Percentiles rank a stretch among this genome's conserved stretches.
phyloP scores from a whole-genome alignment of 2,888 invertebrate species.

The Stenichneumon culpator region DNA sequence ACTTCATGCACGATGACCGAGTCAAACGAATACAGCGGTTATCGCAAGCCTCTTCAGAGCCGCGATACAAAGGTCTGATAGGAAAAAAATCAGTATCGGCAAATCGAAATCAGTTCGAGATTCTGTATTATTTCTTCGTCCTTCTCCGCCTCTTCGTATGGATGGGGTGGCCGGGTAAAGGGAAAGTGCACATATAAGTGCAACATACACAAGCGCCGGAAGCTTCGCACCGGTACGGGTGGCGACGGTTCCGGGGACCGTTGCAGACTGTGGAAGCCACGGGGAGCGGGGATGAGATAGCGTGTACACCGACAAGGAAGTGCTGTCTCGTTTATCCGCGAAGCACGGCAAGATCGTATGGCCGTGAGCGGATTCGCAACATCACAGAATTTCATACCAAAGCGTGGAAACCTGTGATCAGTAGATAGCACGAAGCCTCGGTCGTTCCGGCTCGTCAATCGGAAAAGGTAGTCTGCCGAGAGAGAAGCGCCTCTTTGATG shows the following conservation, averaged over 20 bases:
- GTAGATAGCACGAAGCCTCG: conserved; percentile 45
- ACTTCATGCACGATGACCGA: too few relatives aligned
- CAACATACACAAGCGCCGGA: too few relatives aligned
- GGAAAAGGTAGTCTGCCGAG: conserved; percentile 10
- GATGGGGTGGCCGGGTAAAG: too few relatives aligned
- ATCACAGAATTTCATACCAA: conserved; percentile 33
- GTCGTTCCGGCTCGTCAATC: conserved; percentile 4
- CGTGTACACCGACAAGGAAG: conserved; percentile 22
- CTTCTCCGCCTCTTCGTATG: too few relatives aligned
- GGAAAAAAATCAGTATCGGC: too few relatives aligned
- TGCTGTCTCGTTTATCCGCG: conserved; percentile 49
- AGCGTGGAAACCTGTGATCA: conserved; percentile 43
- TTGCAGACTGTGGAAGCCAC: conserved; percentile 43
- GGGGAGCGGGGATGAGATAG: conserved; percentile 44
- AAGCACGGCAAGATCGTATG: conserved; percentile 52
- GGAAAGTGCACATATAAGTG: too few relatives aligned
- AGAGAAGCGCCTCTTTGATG: conserved; percentile 37
- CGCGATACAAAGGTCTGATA: too few relatives aligned
- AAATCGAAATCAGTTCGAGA: too few relatives aligned
- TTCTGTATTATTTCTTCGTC: too few relatives aligned
- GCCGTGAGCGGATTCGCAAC: conserved; percentile 8
- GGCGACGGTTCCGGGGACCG: neutral
- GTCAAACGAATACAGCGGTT: too few relatives aligned
- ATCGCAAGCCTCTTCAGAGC: too few relatives aligned
- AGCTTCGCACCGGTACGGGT: too few relatives aligned